Percentiles rank a stretch among this genome's conserved stretches.
Evolutionary conservation across 1,140 invertebrate genomes (phyloP).

Genomic region (Drosophila leontia): DNA sequence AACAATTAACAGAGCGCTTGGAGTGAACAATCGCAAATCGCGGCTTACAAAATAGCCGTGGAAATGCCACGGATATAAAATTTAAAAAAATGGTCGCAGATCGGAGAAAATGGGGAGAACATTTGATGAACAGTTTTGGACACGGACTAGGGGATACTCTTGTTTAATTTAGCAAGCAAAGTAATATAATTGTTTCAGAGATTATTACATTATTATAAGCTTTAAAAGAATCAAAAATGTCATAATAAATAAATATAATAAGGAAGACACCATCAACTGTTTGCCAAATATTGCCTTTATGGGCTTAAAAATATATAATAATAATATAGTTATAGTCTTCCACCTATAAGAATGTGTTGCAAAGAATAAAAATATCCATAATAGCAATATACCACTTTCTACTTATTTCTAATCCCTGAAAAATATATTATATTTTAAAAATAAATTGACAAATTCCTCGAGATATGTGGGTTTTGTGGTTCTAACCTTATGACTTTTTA

Average conservation of each 20-base stretch:
- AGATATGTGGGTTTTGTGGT: too few species aligned
- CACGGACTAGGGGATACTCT: slow-evolving; percentile 1
- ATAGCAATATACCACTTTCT: too few species aligned
- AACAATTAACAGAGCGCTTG: slow-evolving; percentile 79
- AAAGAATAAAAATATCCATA: too few species aligned
- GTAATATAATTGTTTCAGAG: background rate
- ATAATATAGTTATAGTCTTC: too few species aligned
- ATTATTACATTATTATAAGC: background rate
- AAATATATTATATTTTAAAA: background rate
- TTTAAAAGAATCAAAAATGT: background rate
- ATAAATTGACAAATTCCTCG: background rate
- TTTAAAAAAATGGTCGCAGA: slow-evolving; percentile 19
- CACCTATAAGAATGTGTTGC: too few species aligned
- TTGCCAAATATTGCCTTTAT: too few species aligned
- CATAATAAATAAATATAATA: background rate
- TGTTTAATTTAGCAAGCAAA: background rate
- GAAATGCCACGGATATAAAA: slow-evolving; percentile 57
- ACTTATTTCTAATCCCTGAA: too few species aligned
- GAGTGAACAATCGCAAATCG: slow-evolving; percentile 75
- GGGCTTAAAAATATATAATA: too few species aligned
- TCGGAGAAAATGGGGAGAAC: slow-evolving; percentile 5
- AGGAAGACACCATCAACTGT: too few species aligned
- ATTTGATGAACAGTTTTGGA: background rate
- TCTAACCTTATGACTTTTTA: background rate
- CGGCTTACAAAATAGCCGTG: slow-evolving; percentile 68